Percentiles rank a stretch among this genome's conserved stretches.
These are phyloP conservation scores for Bergia puertoricense DNA, from an alignment of 92 coral and sea anemone genomes.

Conservation along the genomic window DNA sequence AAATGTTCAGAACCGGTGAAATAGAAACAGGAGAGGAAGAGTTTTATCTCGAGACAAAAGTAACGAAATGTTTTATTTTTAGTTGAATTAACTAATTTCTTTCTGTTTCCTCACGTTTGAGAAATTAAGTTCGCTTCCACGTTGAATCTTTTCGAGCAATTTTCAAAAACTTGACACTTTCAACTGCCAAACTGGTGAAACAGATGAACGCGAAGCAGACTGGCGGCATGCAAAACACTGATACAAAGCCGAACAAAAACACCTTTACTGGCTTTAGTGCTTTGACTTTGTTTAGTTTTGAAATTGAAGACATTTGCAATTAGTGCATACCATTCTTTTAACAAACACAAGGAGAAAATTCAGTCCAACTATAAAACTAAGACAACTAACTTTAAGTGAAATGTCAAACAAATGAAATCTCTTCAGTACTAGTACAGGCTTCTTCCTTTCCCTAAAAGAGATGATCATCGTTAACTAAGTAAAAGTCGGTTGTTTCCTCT, in stretches of 20 bases:
- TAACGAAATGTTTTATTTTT: background rate
- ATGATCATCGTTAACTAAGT: too few species aligned
- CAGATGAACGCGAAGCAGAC: background rate
- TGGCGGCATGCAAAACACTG: background rate
- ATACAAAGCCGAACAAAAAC: background rate
- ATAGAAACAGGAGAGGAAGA: background rate
- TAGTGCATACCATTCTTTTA: too few species aligned
- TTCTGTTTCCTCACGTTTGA: background rate
- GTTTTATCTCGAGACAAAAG: too few species aligned
- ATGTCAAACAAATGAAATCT: background rate
- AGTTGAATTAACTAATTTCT: background rate
- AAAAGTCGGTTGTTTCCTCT: background rate
- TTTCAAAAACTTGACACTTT: background rate
- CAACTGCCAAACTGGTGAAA: background rate
- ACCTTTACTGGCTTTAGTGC: too few species aligned
- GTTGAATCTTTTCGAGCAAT: background rate
- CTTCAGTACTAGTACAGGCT: background rate
- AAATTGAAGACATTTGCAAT: background rate
- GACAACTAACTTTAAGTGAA: background rate
- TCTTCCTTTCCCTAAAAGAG: background rate
- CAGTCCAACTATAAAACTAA: background rate
- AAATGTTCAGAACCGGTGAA: too few species aligned
- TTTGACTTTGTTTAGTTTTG: background rate
- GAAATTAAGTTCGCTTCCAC: background rate
- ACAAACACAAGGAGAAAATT: background rate